Percentiles rank a stretch among this genome's conserved stretches.
Evolutionary conservation across 2,888 invertebrate genomes (phyloP).

Genomic region (Polietes domitor): DNA sequence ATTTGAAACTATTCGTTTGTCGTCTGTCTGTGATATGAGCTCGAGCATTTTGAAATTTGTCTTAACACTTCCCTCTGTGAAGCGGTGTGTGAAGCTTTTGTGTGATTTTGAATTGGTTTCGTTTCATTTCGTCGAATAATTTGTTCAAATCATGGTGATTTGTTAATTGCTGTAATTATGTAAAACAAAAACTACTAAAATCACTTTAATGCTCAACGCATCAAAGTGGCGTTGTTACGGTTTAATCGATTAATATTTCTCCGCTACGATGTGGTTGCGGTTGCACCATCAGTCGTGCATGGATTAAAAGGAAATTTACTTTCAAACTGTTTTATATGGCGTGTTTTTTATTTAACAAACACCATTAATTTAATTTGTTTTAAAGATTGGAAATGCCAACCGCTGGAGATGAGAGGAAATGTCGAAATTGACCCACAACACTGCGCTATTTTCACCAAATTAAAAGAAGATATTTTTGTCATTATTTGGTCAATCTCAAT

Average conservation of each 20-base stretch:
- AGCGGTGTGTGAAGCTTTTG: background rate
- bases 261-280: background rate
- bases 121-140: background rate
- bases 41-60: slow-evolving; percentile 5
- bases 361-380: background rate
- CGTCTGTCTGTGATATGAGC: background rate
- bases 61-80: slow-evolving; percentile 4
- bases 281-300: background rate
- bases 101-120: background rate
- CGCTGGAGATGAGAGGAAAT: background rate
- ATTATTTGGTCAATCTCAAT: background rate
- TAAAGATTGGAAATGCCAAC: background rate
- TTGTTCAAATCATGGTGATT: slow-evolving; percentile 24
- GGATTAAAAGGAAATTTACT: background rate
- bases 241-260: slow-evolving; percentile 10
- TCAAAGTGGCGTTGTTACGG: background rate
- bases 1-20: background rate
- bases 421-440: background rate
- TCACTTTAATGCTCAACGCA: background rate
- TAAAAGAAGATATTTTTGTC: background rate
- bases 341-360: background rate
- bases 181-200: background rate
- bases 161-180: slow-evolving; percentile 24
- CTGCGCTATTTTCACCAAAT: background rate
- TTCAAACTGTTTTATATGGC: background rate